Percentiles rank a stretch among this genome's conserved stretches.
These are phyloP conservation scores for Tinea semifulvella DNA, from an alignment of 2,888 invertebrate genomes.

Conservation along the genomic window DNA sequence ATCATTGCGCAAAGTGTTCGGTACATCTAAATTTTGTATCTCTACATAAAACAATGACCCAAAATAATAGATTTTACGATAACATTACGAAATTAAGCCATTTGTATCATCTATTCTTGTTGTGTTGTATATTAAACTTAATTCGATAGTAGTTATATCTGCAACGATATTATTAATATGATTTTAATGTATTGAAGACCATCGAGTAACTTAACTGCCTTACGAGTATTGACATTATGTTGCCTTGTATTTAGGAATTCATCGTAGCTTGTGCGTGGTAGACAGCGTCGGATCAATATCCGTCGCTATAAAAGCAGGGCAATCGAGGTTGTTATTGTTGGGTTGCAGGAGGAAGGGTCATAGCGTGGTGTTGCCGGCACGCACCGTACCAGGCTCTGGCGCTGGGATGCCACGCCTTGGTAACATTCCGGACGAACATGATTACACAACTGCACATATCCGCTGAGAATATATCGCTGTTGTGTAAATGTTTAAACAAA, in stretches of 20 bases:
- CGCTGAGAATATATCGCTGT: constrained; percentile 1
- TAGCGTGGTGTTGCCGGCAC: constrained; percentile 41
- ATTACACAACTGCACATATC: constrained; percentile 8
- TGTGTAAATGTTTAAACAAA: constrained; percentile 8
- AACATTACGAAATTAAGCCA: constrained; percentile 1
- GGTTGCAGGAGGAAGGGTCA: constrained; percentile 24
- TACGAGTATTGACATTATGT: too few species aligned
- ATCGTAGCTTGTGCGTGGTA: too few species aligned
- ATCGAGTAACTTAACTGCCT: too few species aligned
- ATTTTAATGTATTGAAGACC: too few species aligned
- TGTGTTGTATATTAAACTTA: too few species aligned
- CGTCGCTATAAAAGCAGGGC: background rate
- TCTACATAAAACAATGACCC: background rate
- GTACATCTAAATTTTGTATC: constrained; percentile 6
- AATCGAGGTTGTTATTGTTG: background rate
- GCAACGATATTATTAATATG: too few species aligned
- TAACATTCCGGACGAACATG: constrained; percentile 5
- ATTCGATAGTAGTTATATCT: too few species aligned
- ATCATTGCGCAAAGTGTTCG: constrained; percentile 6
- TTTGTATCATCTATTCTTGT: too few species aligned
- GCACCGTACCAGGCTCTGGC: constrained; percentile 52
- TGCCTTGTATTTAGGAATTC: too few species aligned
- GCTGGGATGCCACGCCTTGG: constrained; percentile 26
- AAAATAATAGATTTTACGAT: background rate
- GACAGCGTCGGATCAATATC: background rate